Conservation (phyloP, 2,113 vertebrate genomes). For the Pangasianodon gigas region DNA sequence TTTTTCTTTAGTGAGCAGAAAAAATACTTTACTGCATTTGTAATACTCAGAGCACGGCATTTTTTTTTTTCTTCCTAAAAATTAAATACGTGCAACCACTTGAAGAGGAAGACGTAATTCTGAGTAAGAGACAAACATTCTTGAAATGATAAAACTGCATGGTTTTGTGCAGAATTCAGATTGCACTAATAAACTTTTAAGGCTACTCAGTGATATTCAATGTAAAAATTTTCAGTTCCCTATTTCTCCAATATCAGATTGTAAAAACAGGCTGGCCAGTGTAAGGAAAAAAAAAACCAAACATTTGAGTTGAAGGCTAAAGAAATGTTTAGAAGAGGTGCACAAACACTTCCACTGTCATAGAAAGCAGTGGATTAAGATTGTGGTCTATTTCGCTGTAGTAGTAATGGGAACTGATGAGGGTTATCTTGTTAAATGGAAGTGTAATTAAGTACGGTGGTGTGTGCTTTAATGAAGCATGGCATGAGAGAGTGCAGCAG, state of each 20-base stretch:
- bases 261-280: slow-evolving; percentile 25
- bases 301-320: background rate
- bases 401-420: slow-evolving; percentile 52
- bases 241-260: slow-evolving; percentile 10
- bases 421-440: slow-evolving; percentile 51
- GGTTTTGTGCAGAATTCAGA: slow-evolving; percentile 46
- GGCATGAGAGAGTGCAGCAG: slow-evolving; percentile 1
- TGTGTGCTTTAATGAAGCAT: slow-evolving; percentile 55
- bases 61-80: slow-evolving; percentile 10
- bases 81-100: background rate
- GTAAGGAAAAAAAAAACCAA: background rate
- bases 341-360: slow-evolving; percentile 30
- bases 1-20: slow-evolving; percentile 8
- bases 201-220: slow-evolving; percentile 40
- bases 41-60: background rate
- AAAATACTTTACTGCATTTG: background rate
- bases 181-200: slow-evolving; percentile 46
- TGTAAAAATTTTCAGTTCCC: slow-evolving; percentile 50
- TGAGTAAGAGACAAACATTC: slow-evolving; percentile 33
- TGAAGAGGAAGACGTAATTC: slow-evolving; percentile 25
- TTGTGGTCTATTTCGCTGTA: slow-evolving; percentile 33
- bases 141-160: slow-evolving; percentile 27
- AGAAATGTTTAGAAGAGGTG: slow-evolving; percentile 2
- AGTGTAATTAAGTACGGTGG: slow-evolving; percentile 51
- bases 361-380: slow-evolving; percentile 38